Conservation (phyloP, 2,888 invertebrate species). For the Tetragonisca angustula region DNA sequence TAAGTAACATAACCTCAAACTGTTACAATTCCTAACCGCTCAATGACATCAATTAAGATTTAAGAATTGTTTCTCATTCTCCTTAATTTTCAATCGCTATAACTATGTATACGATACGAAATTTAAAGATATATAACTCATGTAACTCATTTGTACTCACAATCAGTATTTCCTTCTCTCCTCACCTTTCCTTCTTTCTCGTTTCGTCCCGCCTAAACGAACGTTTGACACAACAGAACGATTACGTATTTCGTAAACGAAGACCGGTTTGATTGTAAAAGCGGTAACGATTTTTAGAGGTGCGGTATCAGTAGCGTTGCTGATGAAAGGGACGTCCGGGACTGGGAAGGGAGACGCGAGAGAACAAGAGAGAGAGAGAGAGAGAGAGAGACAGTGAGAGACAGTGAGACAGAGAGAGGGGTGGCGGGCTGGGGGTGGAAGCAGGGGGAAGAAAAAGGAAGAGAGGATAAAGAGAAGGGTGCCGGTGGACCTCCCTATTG, state of each 20-base stretch:
- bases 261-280: slow-evolving; percentile 22
- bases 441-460: slow-evolving; percentile 48
- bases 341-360: slow-evolving; percentile 21
- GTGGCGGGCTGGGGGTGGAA: not conserved
- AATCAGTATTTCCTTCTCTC: not conserved
- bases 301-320: slow-evolving; percentile 47
- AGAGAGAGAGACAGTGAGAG: not conserved
- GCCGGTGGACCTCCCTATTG: slow-evolving; percentile 79
- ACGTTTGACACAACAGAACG: not conserved
- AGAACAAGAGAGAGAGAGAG: not conserved
- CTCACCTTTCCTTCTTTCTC: accelerated
- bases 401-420: not conserved
- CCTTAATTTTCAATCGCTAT: too few species aligned
- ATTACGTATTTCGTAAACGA: not conserved
- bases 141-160: too few species aligned
- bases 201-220: too few species aligned
- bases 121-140: too few species aligned
- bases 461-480: slow-evolving; percentile 66
- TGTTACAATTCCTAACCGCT: too few species aligned
- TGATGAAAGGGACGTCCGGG: slow-evolving; percentile 48
- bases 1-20: too few species aligned
- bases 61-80: too few species aligned
- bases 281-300: slow-evolving; percentile 54
- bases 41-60: too few species aligned
- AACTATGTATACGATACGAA: too few species aligned